phyloP scores from a whole-genome alignment of 2,797 vertebrate genomes.

The Cyprinella venusta region DNA sequence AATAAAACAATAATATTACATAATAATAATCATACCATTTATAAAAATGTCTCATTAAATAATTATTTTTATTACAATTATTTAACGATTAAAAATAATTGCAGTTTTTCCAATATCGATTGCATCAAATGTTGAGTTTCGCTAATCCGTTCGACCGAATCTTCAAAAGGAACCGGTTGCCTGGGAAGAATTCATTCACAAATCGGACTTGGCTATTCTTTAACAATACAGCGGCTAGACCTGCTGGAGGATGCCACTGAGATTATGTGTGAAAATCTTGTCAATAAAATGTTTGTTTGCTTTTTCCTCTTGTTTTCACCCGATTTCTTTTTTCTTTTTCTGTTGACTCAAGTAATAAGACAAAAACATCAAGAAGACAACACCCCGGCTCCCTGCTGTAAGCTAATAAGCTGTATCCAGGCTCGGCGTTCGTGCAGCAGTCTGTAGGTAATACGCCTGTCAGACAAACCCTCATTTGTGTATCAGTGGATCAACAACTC shows the following conservation, averaged over 20 bases:
- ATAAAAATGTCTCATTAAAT: neutral
- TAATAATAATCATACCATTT: neutral
- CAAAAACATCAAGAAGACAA: constrained; percentile 46
- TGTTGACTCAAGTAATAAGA: constrained; percentile 50
- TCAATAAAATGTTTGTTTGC: constrained; percentile 31
- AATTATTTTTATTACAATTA: neutral
- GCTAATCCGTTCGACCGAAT: neutral
- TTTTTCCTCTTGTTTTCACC: constrained; percentile 25
- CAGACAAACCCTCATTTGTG: constrained; percentile 63
- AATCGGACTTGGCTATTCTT: neutral
- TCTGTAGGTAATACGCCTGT: constrained; percentile 57
- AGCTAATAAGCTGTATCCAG: constrained; percentile 62
- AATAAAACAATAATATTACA: neutral
- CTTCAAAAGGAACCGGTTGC: neutral
- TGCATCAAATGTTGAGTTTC: neutral
- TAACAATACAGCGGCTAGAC: neutral
- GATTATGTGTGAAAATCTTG: constrained; percentile 10
- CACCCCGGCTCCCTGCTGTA: constrained; percentile 47
- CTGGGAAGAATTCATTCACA: neutral
- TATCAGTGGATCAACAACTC: constrained; percentile 60
- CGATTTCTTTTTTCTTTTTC: constrained; percentile 45
- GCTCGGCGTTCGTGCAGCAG: constrained; percentile 44
- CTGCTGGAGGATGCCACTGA: neutral
- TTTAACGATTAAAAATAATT: neutral
- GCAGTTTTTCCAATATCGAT: neutral